Conservation (phyloP, 1,140 invertebrate species). For the Myzus persicae region DNA sequence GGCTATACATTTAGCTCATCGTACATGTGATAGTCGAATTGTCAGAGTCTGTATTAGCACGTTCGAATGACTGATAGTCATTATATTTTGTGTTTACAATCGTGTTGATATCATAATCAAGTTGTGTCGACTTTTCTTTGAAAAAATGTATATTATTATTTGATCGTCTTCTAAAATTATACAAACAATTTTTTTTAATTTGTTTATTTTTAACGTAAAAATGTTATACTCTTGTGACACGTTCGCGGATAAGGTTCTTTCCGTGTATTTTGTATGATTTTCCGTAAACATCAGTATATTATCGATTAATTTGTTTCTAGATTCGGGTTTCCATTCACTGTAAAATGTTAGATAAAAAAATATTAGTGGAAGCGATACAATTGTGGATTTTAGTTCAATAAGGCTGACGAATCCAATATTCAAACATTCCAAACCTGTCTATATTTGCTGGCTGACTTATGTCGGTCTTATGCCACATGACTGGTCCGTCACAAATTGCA, state of each 20-base stretch:
- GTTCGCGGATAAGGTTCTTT: neutral
- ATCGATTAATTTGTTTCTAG: constrained; percentile 7
- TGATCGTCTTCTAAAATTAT: neutral
- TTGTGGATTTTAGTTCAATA: neutral
- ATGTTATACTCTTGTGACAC: neutral
- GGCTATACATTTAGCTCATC: neutral
- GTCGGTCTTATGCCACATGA: neutral
- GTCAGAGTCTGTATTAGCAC: constrained; percentile 15
- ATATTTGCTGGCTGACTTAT: neutral
- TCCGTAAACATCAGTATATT: neutral
- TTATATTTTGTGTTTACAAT: neutral
- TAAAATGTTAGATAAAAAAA: neutral
- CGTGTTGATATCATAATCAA: neutral
- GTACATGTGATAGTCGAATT: constrained; percentile 39
- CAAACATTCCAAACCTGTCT: constrained; percentile 37
- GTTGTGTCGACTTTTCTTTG: neutral
- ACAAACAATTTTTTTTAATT: neutral
- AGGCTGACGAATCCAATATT: neutral
- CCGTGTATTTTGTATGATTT: neutral
- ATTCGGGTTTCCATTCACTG: constrained; percentile 7
- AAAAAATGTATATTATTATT: neutral
- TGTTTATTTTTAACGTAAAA: neutral
- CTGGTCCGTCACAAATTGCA: neutral
- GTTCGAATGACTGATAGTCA: neutral
- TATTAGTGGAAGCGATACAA: neutral